These are phyloP conservation scores for Mesoclemmys tuberculata DNA, from an alignment of 2,113 vertebrate genomes.

Conservation along the genomic window DNA sequence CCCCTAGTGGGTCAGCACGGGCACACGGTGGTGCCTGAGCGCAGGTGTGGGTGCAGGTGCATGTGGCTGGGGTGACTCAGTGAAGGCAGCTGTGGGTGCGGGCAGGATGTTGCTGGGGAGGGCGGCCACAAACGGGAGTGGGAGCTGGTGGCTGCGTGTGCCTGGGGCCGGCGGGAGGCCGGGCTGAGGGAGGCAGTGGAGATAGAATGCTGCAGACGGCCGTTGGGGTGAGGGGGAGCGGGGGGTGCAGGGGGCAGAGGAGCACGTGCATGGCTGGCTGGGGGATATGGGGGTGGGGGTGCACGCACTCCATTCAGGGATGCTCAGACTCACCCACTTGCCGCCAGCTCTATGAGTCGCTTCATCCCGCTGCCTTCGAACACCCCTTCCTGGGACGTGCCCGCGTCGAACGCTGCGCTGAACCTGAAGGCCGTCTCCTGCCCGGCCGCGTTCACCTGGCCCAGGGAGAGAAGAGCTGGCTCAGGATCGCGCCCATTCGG, in stretches of 20 bases:
- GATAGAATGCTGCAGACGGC: background rate
- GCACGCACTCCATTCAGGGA: background rate
- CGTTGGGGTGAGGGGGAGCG: background rate
- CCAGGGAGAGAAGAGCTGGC: rapidly evolving
- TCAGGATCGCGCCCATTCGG: background rate
- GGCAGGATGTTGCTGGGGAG: background rate
- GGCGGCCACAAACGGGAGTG: background rate
- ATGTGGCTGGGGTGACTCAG: too few relatives aligned
- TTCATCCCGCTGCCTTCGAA: conserved; percentile 77
- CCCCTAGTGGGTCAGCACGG: rapidly evolving
- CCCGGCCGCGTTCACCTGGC: conserved; percentile 71
- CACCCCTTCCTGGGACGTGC: conserved; percentile 76
- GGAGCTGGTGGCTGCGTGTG: background rate
- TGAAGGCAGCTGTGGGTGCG: rapidly evolving
- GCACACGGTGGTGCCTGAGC: too few relatives aligned
- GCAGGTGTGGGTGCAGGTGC: too few relatives aligned
- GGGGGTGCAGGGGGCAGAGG: too few relatives aligned
- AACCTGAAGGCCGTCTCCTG: conserved; percentile 76
- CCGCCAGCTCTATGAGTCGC: conserved; percentile 75
- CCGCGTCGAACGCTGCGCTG: conserved; percentile 70
- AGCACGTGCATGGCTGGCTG: background rate
- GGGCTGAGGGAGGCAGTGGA: too few relatives aligned
- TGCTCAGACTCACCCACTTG: conserved; percentile 59
- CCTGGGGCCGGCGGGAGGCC: too few relatives aligned
- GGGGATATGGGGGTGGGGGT: background rate